Percentiles rank a stretch among this genome's conserved stretches.
Conservation (phyloP, 2,113 vertebrate genomes). For the Zosterops lateralis region DNA sequence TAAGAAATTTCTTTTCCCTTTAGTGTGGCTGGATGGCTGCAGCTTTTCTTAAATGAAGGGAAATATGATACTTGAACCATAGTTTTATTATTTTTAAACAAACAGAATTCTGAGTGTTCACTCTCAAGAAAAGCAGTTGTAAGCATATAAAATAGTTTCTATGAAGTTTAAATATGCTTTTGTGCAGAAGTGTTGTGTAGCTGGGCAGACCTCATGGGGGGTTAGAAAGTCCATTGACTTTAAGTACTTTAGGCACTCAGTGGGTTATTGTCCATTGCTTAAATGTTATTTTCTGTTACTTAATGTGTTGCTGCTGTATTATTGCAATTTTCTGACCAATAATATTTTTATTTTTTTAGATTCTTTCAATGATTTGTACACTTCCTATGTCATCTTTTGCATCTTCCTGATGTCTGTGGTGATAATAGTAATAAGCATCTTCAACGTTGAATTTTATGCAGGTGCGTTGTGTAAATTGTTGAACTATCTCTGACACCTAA, state of each 20-base stretch:
- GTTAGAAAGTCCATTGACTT: not conserved
- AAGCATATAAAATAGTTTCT: not conserved
- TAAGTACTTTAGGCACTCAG: too few species aligned
- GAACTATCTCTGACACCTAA: not conserved
- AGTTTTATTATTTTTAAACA: not conserved
- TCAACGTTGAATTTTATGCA: constrained; percentile 88
- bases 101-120: not conserved
- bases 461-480: constrained; percentile 72
- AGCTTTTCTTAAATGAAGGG: not conserved
- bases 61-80: not conserved
- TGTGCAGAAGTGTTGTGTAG: not conserved
- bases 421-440: constrained; percentile 81
- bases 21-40: not conserved
- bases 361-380: constrained; percentile 78
- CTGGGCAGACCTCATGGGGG: not conserved
- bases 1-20: not conserved
- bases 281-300: not conserved
- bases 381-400: constrained; percentile 81
- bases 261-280: not conserved
- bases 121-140: not conserved
- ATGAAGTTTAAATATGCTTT: not conserved
- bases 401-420: constrained; percentile 82
- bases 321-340: not conserved
- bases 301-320: not conserved
- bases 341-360: constrained; percentile 66